Evolutionary conservation across 2,888 invertebrate species (phyloP).

Genomic region (Cerceris rybyensis): DNA sequence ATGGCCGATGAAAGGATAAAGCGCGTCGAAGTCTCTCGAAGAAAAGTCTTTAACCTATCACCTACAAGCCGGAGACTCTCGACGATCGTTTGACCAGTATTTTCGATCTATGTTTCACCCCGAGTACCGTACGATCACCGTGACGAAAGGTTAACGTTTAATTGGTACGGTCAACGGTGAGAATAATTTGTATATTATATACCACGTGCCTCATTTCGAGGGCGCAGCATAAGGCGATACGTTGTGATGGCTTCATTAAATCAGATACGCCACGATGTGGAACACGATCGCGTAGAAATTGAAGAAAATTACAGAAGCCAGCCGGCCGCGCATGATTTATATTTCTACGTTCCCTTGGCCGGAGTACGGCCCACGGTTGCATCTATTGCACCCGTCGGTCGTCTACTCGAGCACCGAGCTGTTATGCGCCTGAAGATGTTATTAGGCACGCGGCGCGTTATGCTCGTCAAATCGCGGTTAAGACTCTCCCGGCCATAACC

Average conservation of each 20-base stretch:
- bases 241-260: slow-evolving; percentile 54
- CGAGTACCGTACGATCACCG: slow-evolving; percentile 45
- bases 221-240: slow-evolving; percentile 1
- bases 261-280: slow-evolving; percentile 41
- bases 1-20: slow-evolving; percentile 33
- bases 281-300: slow-evolving; percentile 60
- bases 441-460: slow-evolving; percentile 68
- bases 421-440: slow-evolving; percentile 64
- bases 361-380: slow-evolving; percentile 26
- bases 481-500: slow-evolving; percentile 49
- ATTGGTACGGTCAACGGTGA: slow-evolving; percentile 41
- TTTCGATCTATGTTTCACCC: slow-evolving; percentile 21
- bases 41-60: slow-evolving; percentile 61
- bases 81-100: slow-evolving; percentile 26
- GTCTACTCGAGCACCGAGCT: slow-evolving; percentile 27
- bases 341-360: slow-evolving; percentile 41
- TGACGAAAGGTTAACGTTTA: slow-evolving; percentile 51
- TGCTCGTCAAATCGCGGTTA: slow-evolving; percentile 61
- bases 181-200: slow-evolving; percentile 40
- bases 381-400: slow-evolving; percentile 27
- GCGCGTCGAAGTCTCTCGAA: slow-evolving; percentile 27
- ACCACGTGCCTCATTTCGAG: slow-evolving; percentile 4
- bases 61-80: slow-evolving; percentile 49
- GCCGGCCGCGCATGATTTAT: slow-evolving; percentile 51
- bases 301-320: slow-evolving; percentile 62